Conservation (phyloP, 2,113 vertebrate genomes). For the Corythoichthys intestinalis region DNA sequence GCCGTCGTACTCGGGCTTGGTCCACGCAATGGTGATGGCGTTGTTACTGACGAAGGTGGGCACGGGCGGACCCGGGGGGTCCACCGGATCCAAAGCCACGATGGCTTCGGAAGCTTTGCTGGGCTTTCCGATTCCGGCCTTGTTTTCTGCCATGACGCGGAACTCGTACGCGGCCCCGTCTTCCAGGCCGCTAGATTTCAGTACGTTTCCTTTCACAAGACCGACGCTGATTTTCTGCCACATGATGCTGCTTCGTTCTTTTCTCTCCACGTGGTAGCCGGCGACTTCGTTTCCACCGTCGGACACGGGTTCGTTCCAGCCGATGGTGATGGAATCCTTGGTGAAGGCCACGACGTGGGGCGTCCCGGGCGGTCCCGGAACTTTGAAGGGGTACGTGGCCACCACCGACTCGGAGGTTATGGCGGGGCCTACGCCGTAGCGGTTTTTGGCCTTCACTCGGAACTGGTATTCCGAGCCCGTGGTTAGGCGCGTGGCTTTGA, state of each 20-base stretch:
- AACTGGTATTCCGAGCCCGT: constrained; percentile 95
- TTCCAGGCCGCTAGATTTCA: constrained; percentile 87
- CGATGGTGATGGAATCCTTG: constrained; percentile 92
- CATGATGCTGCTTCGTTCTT: constrained; percentile 90
- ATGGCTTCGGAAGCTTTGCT: constrained; percentile 92
- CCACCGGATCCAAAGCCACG: constrained; percentile 91
- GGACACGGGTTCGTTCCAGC: constrained; percentile 92
- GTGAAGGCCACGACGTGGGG: constrained; percentile 87
- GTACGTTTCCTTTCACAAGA: constrained; percentile 87
- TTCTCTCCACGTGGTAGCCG: constrained; percentile 95
- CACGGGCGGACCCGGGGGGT: constrained; percentile 89
- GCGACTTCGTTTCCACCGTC: constrained; percentile 95
- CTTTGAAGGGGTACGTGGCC: constrained; percentile 93
- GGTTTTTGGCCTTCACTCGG: constrained; percentile 94
- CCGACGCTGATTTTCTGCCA: constrained; percentile 90
- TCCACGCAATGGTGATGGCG: constrained; percentile 88
- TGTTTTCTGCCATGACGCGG: constrained; percentile 92
- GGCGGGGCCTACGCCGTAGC: constrained; percentile 87
- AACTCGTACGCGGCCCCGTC: constrained; percentile 96
- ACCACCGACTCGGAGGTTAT: constrained; percentile 85
- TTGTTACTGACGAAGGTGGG: constrained; percentile 88
- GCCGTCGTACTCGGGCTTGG: constrained; percentile 94
- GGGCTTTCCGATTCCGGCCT: constrained; percentile 93
- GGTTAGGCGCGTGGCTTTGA: constrained; percentile 87
- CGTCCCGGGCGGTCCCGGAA: constrained; percentile 92